A percentile compares a stretch with the other conserved stretches of the same genome.
These are phyloP conservation scores for Drosophila kepulauana DNA, from an alignment of 1,140 invertebrate species.

Conservation along the genomic window DNA sequence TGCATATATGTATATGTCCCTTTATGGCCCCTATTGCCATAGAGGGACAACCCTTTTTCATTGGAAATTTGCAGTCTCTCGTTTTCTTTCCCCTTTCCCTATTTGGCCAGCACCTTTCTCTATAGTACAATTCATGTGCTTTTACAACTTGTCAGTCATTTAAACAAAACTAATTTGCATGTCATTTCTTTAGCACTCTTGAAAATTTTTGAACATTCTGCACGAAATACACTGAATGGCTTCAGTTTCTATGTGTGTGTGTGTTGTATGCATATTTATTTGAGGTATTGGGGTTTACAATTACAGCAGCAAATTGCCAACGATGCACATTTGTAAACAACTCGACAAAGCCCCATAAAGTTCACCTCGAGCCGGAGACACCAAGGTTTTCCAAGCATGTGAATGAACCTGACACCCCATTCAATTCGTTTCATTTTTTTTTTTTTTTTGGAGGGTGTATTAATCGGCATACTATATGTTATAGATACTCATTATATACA, in stretches of 20 bases:
- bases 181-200: slow-evolving; percentile 83
- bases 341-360: slow-evolving; percentile 6
- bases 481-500: no score
- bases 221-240: slow-evolving; percentile 63
- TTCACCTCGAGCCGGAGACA: slow-evolving; percentile 5
- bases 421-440: neutral
- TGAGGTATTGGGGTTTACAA: slow-evolving; percentile 12
- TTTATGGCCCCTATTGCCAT: slow-evolving; percentile 43
- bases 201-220: slow-evolving; percentile 65
- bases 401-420: slow-evolving; percentile 1
- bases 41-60: slow-evolving; percentile 42
- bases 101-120: neutral
- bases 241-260: slow-evolving; percentile 8
- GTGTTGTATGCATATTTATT: neutral
- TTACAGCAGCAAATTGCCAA: slow-evolving; percentile 15
- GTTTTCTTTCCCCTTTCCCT: slow-evolving; percentile 5
- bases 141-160: slow-evolving; percentile 84
- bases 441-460: no score
- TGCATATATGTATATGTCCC: slow-evolving; percentile 9
- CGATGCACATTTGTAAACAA: slow-evolving; percentile 27
- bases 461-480: no score
- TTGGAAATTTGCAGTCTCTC: slow-evolving; percentile 59
- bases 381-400: slow-evolving; percentile 3
- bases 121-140: slow-evolving; percentile 35
- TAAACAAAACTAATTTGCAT: slow-evolving; percentile 84